Conservation (phyloP, 2,888 invertebrate genomes). For the Quadroppia sp. region DNA sequence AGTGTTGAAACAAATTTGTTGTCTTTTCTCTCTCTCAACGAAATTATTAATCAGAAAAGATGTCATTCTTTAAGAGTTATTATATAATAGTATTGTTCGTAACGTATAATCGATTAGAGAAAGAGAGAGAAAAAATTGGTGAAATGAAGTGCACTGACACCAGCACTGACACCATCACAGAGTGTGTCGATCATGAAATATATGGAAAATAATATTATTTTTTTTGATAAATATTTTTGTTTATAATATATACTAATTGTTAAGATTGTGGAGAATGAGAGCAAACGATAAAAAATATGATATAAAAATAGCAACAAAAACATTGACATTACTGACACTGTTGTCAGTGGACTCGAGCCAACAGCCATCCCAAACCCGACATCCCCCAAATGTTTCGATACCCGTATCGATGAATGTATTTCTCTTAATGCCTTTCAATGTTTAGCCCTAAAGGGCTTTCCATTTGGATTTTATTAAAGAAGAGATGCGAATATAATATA, state of each 20-base stretch:
- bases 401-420: neutral
- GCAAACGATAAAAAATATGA: neutral
- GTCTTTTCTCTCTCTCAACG: neutral
- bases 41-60: constrained; percentile 31
- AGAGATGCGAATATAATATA: constrained; percentile 19
- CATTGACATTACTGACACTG: constrained; percentile 15
- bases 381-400: too few species aligned
- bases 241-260: constrained; percentile 17
- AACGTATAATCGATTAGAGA: constrained; percentile 17
- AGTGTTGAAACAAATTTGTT: constrained; percentile 2
- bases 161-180: constrained; percentile 10
- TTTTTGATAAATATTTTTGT: neutral
- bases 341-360: neutral
- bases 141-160: constrained; percentile 13
- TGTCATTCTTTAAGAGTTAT: constrained; percentile 23
- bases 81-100: constrained; percentile 1
- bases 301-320: neutral
- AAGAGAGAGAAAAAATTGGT: too few species aligned
- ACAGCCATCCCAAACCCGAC: too few species aligned
- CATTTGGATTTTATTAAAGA: neutral
- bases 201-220: constrained; percentile 23
- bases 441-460: constrained; percentile 2
- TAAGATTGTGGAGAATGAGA: neutral
- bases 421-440: constrained; percentile 3
- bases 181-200: too few species aligned